phyloP scores from a whole-genome alignment of 2,113 vertebrate species.

The Psilopsiagon aymara region DNA sequence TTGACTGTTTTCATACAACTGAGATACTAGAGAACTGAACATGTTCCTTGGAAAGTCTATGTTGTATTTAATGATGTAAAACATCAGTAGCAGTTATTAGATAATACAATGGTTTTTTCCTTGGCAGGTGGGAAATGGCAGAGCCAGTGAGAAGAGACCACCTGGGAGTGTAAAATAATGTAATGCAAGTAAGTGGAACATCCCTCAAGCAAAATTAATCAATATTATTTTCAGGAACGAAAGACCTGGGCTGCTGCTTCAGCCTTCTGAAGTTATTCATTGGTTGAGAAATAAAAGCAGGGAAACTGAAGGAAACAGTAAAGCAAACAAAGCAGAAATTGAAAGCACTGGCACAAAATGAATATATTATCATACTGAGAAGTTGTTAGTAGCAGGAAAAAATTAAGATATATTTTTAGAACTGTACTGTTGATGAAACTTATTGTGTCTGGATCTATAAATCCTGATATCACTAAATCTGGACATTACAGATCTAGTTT shows the following conservation, averaged over 20 bases:
- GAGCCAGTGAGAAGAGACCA: background rate
- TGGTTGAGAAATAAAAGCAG: conserved; percentile 3
- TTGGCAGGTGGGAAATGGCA: background rate
- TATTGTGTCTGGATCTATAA: background rate
- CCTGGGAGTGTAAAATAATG: background rate
- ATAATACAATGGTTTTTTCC: background rate
- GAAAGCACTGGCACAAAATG: background rate
- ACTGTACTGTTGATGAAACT: background rate
- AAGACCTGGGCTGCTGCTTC: conserved; percentile 17
- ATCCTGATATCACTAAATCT: background rate
- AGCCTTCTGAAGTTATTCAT: conserved; percentile 37
- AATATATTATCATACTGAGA: background rate
- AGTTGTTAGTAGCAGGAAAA: background rate
- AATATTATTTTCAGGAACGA: conserved; percentile 25
- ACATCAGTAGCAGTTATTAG: background rate
- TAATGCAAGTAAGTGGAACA: background rate
- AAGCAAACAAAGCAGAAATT: background rate
- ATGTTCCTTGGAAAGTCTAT: background rate
- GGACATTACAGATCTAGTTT: background rate
- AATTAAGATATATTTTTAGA: background rate
- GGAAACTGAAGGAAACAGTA: background rate
- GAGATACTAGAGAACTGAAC: background rate
- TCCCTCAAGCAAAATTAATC: background rate
- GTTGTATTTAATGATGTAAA: background rate
- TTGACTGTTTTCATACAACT: background rate